Evolutionary conservation across 2,888 invertebrate species (phyloP).

Genomic region (Cryptocheilus praepositus): DNA sequence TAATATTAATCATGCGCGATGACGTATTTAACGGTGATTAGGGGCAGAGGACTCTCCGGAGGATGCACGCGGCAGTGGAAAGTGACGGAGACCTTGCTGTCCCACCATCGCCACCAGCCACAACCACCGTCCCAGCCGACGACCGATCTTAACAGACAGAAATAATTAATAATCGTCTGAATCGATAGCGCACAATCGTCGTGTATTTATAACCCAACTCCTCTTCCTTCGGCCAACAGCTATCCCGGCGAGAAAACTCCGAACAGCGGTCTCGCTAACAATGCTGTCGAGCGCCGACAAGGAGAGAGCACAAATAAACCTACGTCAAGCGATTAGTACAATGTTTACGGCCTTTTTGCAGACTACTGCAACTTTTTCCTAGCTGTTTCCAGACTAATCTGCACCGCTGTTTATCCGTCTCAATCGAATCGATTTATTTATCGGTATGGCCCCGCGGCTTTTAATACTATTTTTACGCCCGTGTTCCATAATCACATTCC

Average conservation of each 20-base stretch:
- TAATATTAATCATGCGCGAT: constrained; percentile 55
- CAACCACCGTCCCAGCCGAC: not conserved
- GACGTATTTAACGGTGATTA: constrained; percentile 56
- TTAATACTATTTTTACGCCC: too few relatives aligned
- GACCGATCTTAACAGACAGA: constrained; percentile 19
- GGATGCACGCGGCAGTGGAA: not conserved
- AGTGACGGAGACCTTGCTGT: constrained; percentile 7
- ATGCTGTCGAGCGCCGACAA: not conserved
- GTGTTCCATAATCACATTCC: too few relatives aligned
- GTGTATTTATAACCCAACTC: constrained; percentile 7
- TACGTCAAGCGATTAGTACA: not conserved
- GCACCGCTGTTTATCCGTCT: not conserved
- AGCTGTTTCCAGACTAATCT: not conserved
- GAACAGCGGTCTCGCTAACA: not conserved
- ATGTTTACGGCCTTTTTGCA: not conserved
- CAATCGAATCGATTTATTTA: too few relatives aligned
- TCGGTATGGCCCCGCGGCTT: too few relatives aligned
- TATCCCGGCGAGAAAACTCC: not conserved
- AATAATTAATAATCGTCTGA: constrained; percentile 29
- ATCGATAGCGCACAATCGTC: constrained; percentile 12
- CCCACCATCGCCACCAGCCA: not conserved
- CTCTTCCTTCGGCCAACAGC: not conserved
- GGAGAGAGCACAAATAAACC: not conserved
- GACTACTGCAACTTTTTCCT: not conserved
- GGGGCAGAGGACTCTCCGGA: constrained; percentile 33